phyloP scores from a whole-genome alignment of 1,140 invertebrate species.

The Drusus annulatus region DNA sequence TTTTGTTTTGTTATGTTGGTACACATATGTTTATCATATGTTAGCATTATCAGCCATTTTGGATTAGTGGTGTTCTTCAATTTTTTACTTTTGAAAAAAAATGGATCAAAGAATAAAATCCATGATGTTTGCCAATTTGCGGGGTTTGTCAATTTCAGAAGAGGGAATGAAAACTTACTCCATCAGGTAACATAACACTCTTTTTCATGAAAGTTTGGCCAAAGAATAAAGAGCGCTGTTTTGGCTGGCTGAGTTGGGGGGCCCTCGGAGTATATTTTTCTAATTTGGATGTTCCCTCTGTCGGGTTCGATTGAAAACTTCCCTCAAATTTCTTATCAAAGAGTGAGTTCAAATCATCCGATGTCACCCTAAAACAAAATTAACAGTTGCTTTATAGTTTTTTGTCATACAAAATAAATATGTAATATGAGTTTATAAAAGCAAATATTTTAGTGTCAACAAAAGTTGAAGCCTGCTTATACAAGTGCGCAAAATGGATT shows the following conservation, averaged over 20 bases:
- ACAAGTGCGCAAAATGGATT: too few relatives aligned
- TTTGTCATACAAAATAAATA: not conserved
- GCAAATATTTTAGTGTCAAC: too few relatives aligned
- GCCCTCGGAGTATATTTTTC: not conserved
- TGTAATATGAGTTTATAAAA: slow-evolving; percentile 11
- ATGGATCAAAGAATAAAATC: too few relatives aligned
- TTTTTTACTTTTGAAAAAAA: too few relatives aligned
- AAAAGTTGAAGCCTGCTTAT: too few relatives aligned
- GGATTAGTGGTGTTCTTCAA: too few relatives aligned
- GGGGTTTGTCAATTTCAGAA: too few relatives aligned
- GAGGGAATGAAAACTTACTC: slow-evolving; percentile 63
- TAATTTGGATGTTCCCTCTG: slow-evolving; percentile 21
- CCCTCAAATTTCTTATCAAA: slow-evolving; percentile 56
- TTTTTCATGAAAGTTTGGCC: slow-evolving; percentile 63
- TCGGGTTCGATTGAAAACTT: not conserved
- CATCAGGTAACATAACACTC: slow-evolving; percentile 66
- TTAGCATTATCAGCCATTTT: too few relatives aligned
- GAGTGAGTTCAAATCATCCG: slow-evolving; percentile 63
- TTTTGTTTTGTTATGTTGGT: too few relatives aligned
- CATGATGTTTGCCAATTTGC: too few relatives aligned
- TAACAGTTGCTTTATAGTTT: not conserved
- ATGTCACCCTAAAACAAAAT: slow-evolving; percentile 62
- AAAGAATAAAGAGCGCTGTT: slow-evolving; percentile 49
- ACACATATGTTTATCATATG: too few relatives aligned
- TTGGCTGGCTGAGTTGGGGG: not conserved